phyloP scores from a whole-genome alignment of 1,140 invertebrate genomes.

The Planococcus citri region DNA sequence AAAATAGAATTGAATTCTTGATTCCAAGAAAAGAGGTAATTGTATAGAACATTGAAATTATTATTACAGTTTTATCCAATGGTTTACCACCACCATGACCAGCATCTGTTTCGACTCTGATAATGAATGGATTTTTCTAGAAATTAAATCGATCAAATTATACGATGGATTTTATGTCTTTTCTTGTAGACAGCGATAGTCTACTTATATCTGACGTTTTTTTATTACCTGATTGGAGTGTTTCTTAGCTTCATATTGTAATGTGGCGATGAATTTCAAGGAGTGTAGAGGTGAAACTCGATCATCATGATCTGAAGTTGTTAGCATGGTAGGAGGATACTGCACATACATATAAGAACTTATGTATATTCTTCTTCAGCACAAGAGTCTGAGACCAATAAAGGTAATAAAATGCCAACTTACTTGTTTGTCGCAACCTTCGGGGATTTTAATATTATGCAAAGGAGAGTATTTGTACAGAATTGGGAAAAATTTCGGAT shows the following conservation, averaged over 20 bases:
- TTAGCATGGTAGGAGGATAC: conserved; percentile 80
- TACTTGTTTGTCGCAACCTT: conserved; percentile 34
- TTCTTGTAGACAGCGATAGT: no score
- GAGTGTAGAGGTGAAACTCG: conserved; percentile 91
- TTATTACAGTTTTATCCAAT: conserved; percentile 78
- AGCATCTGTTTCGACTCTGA: conserved; percentile 84
- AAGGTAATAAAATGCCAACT: neutral
- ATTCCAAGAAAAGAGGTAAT: no score
- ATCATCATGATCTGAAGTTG: conserved; percentile 97
- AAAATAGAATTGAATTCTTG: no score
- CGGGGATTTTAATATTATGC: conserved; percentile 75
- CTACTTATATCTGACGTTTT: no score
- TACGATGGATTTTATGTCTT: no score
- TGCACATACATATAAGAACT: conserved; percentile 32
- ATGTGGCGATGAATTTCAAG: conserved; percentile 82
- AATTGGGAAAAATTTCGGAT: conserved; percentile 76
- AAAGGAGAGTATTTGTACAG: conserved; percentile 87
- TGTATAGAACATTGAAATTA: no score
- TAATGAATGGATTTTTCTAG: conserved; percentile 76
- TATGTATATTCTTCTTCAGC: no score
- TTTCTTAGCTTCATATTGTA: conserved; percentile 63
- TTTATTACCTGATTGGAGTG: conserved; percentile 43
- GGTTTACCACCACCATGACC: conserved; percentile 95
- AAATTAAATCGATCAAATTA: neutral
- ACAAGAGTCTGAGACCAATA: neutral